Evolutionary conservation across 1,140 invertebrate species (phyloP).

Genomic region (Drosophila varians): DNA sequence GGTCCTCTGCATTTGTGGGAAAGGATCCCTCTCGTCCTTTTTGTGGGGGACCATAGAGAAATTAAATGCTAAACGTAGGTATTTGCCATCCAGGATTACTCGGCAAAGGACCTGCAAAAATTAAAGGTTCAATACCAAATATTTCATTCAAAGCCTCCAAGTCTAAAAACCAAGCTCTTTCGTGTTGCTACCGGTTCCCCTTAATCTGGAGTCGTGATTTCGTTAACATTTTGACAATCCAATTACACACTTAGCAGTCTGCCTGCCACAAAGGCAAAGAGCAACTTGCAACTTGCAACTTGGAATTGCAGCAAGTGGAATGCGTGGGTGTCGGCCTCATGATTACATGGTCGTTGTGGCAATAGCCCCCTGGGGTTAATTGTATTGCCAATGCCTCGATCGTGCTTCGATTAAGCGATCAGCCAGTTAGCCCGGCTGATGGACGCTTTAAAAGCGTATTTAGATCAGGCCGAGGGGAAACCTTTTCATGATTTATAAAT

Average conservation of each 20-base stretch:
- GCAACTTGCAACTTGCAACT: slow-evolving; percentile 11
- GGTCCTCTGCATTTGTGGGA: slow-evolving; percentile 16
- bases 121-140: too few relatives aligned
- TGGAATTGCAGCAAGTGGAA: slow-evolving; percentile 5
- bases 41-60: slow-evolving; percentile 37
- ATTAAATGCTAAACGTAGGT: slow-evolving; percentile 70
- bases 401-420: slow-evolving; percentile 56
- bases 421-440: slow-evolving; percentile 16
- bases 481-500: slow-evolving; percentile 37
- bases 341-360: slow-evolving; percentile 38
- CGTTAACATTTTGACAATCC: slow-evolving; percentile 45
- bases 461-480: slow-evolving; percentile 40
- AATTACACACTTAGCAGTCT: slow-evolving; percentile 40
- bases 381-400: slow-evolving; percentile 42
- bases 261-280: slow-evolving; percentile 7
- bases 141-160: too few relatives aligned
- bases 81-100: slow-evolving; percentile 48
- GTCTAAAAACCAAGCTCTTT: neutral
- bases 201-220: slow-evolving; percentile 47
- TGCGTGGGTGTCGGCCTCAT: slow-evolving; percentile 20
- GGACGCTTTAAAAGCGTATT: slow-evolving; percentile 42
- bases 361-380: slow-evolving; percentile 55
- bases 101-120: neutral
- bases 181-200: slow-evolving; percentile 21
- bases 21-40: slow-evolving; percentile 19